phyloP scores from a whole-genome alignment of 2,797 vertebrate genomes.

The Pangasius larnaudii region DNA sequence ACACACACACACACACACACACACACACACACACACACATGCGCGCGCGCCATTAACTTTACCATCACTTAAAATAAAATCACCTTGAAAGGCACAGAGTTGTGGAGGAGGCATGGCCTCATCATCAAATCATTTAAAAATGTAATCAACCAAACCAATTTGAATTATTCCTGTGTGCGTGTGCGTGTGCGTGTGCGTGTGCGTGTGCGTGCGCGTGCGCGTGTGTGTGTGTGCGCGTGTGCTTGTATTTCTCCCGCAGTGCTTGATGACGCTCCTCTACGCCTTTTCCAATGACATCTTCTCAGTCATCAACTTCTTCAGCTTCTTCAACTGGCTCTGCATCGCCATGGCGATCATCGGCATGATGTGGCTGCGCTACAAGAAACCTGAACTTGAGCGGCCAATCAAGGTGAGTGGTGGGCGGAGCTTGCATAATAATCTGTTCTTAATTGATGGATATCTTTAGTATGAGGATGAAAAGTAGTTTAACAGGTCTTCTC shows the following conservation, averaged over 20 bases:
- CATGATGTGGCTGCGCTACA: conserved; percentile 96
- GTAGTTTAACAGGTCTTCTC: not conserved
- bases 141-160: not conserved
- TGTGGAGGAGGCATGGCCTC: not conserved
- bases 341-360: conserved; percentile 94
- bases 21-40: not conserved
- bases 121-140: not conserved
- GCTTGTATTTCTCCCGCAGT: conserved; percentile 74
- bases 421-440: not conserved
- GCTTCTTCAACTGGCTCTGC: conserved; percentile 99
- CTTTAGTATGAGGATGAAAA: not conserved
- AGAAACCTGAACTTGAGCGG: conserved; percentile 89
- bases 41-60: not conserved
- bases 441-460: not conserved
- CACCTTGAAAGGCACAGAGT: not conserved
- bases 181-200: not conserved
- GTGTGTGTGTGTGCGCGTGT: not conserved
- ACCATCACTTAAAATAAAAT: not conserved
- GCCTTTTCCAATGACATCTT: conserved; percentile 95
- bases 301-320: conserved; percentile 99
- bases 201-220: not conserved
- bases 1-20: not conserved
- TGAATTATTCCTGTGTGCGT: not conserved
- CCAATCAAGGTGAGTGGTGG: conserved; percentile 88
- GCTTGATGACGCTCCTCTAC: conserved; percentile 93